These are phyloP conservation scores for Ectropis crepuscularia DNA, from an alignment of 2,888 invertebrate species.

Conservation along the genomic window DNA sequence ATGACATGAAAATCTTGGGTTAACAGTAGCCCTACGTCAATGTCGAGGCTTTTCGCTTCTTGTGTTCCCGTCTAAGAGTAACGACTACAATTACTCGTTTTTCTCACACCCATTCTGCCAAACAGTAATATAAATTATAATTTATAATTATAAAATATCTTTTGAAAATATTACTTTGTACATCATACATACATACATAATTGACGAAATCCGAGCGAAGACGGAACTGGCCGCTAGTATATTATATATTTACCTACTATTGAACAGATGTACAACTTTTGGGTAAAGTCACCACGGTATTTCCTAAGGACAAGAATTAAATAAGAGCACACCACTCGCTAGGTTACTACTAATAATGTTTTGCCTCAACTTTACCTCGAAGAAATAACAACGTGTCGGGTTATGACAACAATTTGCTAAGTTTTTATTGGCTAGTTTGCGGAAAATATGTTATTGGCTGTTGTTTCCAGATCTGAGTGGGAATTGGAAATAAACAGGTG, in stretches of 20 bases:
- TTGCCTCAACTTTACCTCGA: not conserved
- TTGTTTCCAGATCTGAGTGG: conserved; percentile 41
- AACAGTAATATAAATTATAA: conserved; percentile 13
- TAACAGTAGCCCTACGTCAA: conserved; percentile 45
- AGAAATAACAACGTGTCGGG: not conserved
- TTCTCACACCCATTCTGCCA: conserved; percentile 21
- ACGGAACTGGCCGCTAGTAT: too few relatives aligned
- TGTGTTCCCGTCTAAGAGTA: conserved; percentile 34
- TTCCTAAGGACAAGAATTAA: too few relatives aligned
- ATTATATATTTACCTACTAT: too few relatives aligned
- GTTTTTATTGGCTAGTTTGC: conserved; percentile 13
- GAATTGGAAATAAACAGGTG: conserved; percentile 45
- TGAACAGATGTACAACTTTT: too few relatives aligned
- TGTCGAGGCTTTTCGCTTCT: conserved; percentile 42
- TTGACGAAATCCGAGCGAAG: too few relatives aligned
- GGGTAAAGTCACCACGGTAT: too few relatives aligned
- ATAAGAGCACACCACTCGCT: too few relatives aligned
- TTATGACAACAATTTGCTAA: conserved; percentile 3
- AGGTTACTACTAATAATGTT: too few relatives aligned
- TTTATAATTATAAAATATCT: conserved; percentile 11
- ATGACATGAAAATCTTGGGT: conserved; percentile 50
- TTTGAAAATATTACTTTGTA: too few relatives aligned
- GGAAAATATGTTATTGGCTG: conserved; percentile 39
- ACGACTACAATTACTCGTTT: conserved; percentile 35
- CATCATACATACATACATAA: too few relatives aligned